These are phyloP conservation scores for Saxidomus purpurata DNA, from an alignment of 1,140 invertebrate species.

Conservation along the genomic window DNA sequence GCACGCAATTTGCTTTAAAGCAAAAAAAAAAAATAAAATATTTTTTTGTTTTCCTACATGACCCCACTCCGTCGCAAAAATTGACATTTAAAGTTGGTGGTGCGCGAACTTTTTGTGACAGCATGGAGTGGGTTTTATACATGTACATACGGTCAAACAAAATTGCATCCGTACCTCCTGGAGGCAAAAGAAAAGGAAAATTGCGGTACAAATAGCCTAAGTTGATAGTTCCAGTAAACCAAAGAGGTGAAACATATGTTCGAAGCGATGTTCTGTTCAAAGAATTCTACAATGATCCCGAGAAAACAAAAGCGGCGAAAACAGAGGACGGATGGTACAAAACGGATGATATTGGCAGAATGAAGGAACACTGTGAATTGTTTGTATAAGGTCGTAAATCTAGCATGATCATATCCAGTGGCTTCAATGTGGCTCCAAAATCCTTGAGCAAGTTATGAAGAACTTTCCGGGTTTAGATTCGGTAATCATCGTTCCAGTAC, in stretches of 20 bases:
- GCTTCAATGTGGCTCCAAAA: conserved; percentile 49
- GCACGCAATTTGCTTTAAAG: too few species aligned
- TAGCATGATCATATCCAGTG: conserved; percentile 58
- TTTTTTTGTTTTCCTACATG: too few species aligned
- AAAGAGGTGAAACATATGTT: conserved; percentile 43
- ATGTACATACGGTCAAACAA: too few species aligned
- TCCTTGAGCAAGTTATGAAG: conserved; percentile 29
- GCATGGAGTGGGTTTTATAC: too few species aligned
- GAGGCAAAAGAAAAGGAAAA: conserved; percentile 19
- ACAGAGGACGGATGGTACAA: conserved; percentile 86
- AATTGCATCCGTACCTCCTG: too few species aligned
- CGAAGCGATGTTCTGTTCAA: conserved; percentile 75
- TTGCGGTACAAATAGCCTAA: too few species aligned
- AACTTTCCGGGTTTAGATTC: conserved; percentile 9
- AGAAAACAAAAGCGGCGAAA: conserved; percentile 83
- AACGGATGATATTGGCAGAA: conserved; percentile 85
- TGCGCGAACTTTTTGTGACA: too few species aligned
- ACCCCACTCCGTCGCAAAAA: too few species aligned
- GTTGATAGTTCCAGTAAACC: not conserved
- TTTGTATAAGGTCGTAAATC: conserved; percentile 52
- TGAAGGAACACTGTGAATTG: conserved; percentile 67
- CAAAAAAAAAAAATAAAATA: too few species aligned
- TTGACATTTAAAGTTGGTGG: too few species aligned
- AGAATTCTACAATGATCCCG: conserved; percentile 90
- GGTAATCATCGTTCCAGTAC: conserved; percentile 51